phyloP scores from a whole-genome alignment of 2,888 invertebrate genomes.

The Molanna angustata region DNA sequence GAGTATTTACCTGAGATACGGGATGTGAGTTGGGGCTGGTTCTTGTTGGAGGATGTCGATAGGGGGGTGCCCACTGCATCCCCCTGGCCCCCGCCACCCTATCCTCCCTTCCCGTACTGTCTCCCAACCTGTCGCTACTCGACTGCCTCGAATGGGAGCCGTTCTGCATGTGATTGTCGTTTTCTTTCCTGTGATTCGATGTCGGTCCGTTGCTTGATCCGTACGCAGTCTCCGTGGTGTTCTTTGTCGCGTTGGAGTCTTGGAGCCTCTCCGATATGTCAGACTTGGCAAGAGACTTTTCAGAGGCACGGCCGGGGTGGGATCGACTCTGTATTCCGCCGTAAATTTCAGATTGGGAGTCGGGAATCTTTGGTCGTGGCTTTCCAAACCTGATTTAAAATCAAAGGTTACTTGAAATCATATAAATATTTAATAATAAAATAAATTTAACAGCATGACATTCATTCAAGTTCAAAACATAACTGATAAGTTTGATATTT shows the following conservation, averaged over 20 bases:
- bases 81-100: conserved; percentile 20
- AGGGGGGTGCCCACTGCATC: conserved; percentile 40
- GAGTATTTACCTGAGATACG: conserved; percentile 27
- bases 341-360: conserved; percentile 42
- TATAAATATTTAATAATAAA: too few species aligned
- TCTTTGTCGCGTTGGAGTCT: conserved; percentile 43
- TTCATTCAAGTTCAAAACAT: too few species aligned
- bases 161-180: conserved; percentile 17
- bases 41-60: conserved; percentile 43
- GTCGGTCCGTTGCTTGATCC: conserved; percentile 14
- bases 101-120: conserved; percentile 23
- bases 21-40: conserved; percentile 34
- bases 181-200: conserved; percentile 6
- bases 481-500: too few species aligned
- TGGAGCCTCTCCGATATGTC: conserved; percentile 49
- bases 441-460: too few species aligned
- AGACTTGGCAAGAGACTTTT: conserved; percentile 48
- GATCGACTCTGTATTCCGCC: conserved; percentile 47
- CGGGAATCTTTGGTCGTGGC: conserved; percentile 46
- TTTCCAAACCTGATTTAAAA: conserved; percentile 61
- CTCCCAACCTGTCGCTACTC: conserved; percentile 26
- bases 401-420: too few species aligned
- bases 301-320: conserved; percentile 49
- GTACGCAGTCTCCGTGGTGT: conserved; percentile 24
- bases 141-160: conserved; percentile 29